phyloP scores from a whole-genome alignment of 2,113 vertebrate genomes.

The Chrysochloris asiatica region DNA sequence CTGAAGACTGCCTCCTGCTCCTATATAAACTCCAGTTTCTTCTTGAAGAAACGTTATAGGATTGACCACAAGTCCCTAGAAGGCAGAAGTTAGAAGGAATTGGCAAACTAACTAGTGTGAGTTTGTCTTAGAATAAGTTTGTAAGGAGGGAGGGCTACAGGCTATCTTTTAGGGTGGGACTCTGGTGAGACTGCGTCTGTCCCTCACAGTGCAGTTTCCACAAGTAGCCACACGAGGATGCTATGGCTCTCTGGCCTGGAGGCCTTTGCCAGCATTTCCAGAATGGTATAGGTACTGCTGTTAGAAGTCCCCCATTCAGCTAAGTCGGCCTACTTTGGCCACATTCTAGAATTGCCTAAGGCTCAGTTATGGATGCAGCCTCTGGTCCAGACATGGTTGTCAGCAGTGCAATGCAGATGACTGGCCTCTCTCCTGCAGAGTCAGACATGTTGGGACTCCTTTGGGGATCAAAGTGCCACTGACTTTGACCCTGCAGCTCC shows the following conservation, averaged over 20 bases:
- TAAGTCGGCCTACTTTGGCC: not conserved
- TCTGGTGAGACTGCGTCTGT: not conserved
- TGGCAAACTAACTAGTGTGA: not conserved
- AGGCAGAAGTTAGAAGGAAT: not conserved
- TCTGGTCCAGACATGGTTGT: not conserved
- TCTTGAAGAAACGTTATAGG: not conserved
- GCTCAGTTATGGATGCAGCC: not conserved
- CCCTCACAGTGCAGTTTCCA: slow-evolving; percentile 24
- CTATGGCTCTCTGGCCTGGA: slow-evolving; percentile 27
- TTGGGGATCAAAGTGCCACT: not conserved
- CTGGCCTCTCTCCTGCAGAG: not conserved
- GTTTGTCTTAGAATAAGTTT: not conserved
- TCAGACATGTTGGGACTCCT: not conserved
- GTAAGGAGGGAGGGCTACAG: not conserved
- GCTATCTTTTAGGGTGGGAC: not conserved
- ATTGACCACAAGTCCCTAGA: slow-evolving; percentile 9
- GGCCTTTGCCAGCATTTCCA: not conserved
- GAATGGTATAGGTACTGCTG: not conserved
- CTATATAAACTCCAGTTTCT: not conserved
- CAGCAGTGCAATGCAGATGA: not conserved
- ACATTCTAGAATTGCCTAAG: not conserved
- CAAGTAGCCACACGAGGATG: slow-evolving; percentile 49
- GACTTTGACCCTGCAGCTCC: not conserved
- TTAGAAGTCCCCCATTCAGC: not conserved
- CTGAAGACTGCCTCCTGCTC: not conserved